Conservation (phyloP, 2,113 vertebrate genomes). For the Laterallus jamaicensis region DNA sequence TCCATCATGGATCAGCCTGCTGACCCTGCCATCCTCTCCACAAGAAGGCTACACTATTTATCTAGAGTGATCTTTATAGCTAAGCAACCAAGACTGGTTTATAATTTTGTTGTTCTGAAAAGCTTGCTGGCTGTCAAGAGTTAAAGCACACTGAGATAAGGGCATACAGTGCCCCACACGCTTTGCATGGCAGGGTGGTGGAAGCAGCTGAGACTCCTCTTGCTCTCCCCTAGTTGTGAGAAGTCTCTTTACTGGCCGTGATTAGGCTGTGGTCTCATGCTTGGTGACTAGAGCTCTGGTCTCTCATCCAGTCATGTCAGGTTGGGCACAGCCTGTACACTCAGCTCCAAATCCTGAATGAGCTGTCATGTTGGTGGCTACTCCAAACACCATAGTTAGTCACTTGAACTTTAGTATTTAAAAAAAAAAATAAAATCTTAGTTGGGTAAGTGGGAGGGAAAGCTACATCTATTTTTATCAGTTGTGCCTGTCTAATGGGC, state of each 20-base stretch:
- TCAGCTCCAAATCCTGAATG: not conserved
- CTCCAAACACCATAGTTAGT: not conserved
- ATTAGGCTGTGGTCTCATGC: not conserved
- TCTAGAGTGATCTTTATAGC: not conserved
- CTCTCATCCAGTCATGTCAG: slow-evolving; percentile 11
- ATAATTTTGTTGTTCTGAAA: not conserved
- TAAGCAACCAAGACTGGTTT: not conserved
- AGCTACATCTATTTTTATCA: not conserved
- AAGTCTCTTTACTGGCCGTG: not conserved
- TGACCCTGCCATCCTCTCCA: not conserved
- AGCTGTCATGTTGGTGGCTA: not conserved
- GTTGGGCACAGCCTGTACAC: slow-evolving; percentile 37
- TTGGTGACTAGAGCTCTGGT: not conserved
- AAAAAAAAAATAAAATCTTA: not conserved
- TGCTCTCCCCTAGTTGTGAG: not conserved
- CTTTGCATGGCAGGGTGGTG: not conserved
- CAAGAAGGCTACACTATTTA: not conserved
- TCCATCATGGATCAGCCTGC: not conserved
- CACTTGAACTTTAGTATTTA: slow-evolving; percentile 55
- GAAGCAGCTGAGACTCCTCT: not conserved
- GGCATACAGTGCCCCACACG: fast-evolving
- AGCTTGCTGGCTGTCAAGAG: not conserved
- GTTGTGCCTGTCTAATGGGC: not conserved
- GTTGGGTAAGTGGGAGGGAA: not conserved
- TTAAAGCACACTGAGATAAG: not conserved